Percentiles rank a stretch among this genome's conserved stretches.
Evolutionary conservation across 2,113 vertebrate species (phyloP).

Genomic region (Willisornis vidua): DNA sequence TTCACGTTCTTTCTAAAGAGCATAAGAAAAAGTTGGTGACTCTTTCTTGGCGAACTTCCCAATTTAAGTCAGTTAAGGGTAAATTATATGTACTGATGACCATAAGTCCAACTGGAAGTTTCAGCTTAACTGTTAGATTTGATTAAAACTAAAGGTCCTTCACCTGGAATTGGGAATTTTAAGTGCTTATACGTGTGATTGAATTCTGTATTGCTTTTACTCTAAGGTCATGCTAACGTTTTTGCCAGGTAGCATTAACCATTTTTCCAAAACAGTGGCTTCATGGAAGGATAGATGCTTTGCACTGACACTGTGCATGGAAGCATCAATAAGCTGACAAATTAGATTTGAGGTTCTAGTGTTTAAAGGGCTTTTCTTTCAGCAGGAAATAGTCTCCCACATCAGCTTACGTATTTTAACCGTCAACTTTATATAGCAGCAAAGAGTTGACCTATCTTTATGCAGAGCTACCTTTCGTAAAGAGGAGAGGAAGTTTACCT

Average conservation of each 20-base stretch:
- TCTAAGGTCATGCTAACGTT: not conserved
- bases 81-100: not conserved
- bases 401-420: conserved; percentile 46
- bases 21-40: not conserved
- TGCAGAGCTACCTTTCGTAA: conserved; percentile 17
- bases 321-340: conserved; percentile 29
- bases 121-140: not conserved
- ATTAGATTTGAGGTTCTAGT: conserved; percentile 30
- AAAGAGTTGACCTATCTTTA: not conserved
- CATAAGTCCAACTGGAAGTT: fast-evolving
- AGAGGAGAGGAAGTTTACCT: conserved; percentile 24
- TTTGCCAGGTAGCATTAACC: not conserved
- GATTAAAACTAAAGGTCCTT: not conserved
- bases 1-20: no score
- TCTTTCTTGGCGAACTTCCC: not conserved
- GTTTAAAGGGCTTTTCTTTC: conserved; percentile 58
- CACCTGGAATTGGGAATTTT: not conserved
- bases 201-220: not conserved
- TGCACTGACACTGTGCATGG: not conserved
- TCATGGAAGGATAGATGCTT: not conserved
- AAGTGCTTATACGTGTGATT: not conserved
- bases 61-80: not conserved
- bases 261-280: not conserved
- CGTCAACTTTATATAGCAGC: conserved; percentile 59
- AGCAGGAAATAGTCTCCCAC: conserved; percentile 53